Conservation (phyloP, 2,888 invertebrate species). For the Erynnis tages region DNA sequence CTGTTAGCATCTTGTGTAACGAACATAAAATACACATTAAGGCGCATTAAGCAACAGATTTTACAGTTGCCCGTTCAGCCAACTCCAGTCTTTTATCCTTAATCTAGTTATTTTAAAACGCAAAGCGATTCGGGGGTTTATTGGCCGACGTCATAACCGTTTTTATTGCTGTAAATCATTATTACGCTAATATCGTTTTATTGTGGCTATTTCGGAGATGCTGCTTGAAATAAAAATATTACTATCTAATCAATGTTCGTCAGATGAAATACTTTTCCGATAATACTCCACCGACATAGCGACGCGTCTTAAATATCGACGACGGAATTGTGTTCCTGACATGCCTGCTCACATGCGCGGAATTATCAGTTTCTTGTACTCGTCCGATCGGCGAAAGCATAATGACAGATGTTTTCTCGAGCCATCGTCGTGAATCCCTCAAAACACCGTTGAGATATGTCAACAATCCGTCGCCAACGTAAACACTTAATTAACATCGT, state of each 20-base stretch:
- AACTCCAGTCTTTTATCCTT: conserved; percentile 67
- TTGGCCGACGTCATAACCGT: conserved; percentile 69
- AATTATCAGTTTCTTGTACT: conserved; percentile 36
- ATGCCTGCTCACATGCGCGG: conserved; percentile 10
- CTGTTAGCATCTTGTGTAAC: conserved; percentile 76
- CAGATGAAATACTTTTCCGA: conserved; percentile 49
- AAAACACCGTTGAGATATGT: conserved; percentile 45
- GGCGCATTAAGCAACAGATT: conserved; percentile 72
- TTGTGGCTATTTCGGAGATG: conserved; percentile 58
- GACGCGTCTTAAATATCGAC: conserved; percentile 34
- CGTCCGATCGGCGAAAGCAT: conserved; percentile 50
- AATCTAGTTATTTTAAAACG: conserved; percentile 78
- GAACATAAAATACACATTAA: conserved; percentile 81
- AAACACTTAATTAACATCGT: conserved; percentile 79
- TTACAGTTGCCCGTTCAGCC: conserved; percentile 47
- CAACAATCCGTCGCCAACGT: conserved; percentile 55
- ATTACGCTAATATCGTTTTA: conserved; percentile 73
- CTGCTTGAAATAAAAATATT: conserved; percentile 54
- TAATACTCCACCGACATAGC: conserved; percentile 40
- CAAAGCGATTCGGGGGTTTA: conserved; percentile 68
- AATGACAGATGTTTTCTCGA: conserved; percentile 45
- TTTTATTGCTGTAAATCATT: conserved; percentile 75
- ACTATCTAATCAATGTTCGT: conserved; percentile 53
- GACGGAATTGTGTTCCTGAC: conserved; percentile 17
- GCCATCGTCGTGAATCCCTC: conserved; percentile 29